Evolutionary conservation across 2,888 invertebrate species (phyloP), one percentile per base, ranked within the genome.

Genomic region (Ectropis crepuscularia): DNA sequence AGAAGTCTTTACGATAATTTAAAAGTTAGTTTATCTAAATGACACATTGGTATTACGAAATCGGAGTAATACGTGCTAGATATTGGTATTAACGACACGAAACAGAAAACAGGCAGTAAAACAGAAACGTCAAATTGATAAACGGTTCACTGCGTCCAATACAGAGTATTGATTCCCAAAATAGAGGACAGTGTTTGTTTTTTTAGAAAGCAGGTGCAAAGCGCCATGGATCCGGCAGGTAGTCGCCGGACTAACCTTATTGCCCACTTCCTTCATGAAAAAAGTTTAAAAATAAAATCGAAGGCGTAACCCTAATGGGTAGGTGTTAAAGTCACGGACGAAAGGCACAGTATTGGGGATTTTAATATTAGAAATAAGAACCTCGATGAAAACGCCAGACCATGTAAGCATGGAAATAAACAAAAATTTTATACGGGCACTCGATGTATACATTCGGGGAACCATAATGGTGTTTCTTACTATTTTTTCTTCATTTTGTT

Each of bases 201-300:
- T 90, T 80, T 43, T 88, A 74, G 76, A 83, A 80, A 87, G 86
- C 88, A 90, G 90, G 90, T 90, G 90, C 81, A 78, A 75, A 72
- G 71, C 71, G 73, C 79, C 60, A 0, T 65, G 68, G 70, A 74
- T 73, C 75, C 75, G 75, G 79, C 86, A 87, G 86, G 87, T 87
- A 88, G 86, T 78, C 75, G 74, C 68, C 74, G 70, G 79, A 76
- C 79, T 81, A 82, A 83, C 82, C 83, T 80, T 81, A 80, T 82
- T 85, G 83, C 81, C 87, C 86, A 88, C 85, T 89, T 90, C 88
- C 90, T 87, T 77, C 73, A 85, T 84, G 46, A 83, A 87, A 88
- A 82, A 78, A 73, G 69, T 73, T 75, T 77, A 77, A 77, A 82
- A 83, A 81, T 76, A 78, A 78, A 78, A 70, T 71, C 61, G 62